Evolutionary conservation across 2,888 invertebrate genomes (phyloP).

Genomic region (Melieria picta): DNA sequence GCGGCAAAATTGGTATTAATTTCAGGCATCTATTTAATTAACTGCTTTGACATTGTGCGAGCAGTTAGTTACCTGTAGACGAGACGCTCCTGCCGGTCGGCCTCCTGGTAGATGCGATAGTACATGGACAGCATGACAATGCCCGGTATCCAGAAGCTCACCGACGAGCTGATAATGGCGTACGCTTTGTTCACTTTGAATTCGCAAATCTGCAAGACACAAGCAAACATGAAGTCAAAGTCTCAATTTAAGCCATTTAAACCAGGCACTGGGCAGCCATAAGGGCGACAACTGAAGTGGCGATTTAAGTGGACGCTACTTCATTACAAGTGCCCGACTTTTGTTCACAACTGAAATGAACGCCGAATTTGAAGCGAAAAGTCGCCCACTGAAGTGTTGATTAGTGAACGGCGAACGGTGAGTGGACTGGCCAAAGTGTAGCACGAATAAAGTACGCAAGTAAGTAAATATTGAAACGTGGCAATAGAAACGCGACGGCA

Average conservation of each 20-base stretch:
- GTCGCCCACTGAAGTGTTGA: no score
- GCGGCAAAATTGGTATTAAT: slow-evolving; percentile 27
- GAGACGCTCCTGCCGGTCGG: slow-evolving; percentile 85
- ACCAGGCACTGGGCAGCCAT: neutral
- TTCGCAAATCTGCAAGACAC: slow-evolving; percentile 70
- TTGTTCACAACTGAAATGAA: no score
- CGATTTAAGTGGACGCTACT: neutral
- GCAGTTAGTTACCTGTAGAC: slow-evolving; percentile 76
- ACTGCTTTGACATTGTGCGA: slow-evolving; percentile 14
- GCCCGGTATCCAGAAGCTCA: slow-evolving; percentile 94
- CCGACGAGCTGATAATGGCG: slow-evolving; percentile 87
- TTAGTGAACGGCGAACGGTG: no score
- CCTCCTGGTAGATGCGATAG: slow-evolving; percentile 86
- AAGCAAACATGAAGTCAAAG: neutral
- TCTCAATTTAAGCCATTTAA: neutral
- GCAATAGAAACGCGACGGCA: no score
- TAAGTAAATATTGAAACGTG: no score
- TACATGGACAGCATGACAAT: slow-evolving; percentile 94
- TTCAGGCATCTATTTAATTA: slow-evolving; percentile 14
- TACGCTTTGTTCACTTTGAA: slow-evolving; percentile 89
- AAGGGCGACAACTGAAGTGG: neutral
- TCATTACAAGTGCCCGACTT: slow-evolving; percentile 6
- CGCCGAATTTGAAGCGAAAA: no score
- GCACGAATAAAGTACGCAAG: no score
- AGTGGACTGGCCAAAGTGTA: no score